Evolutionary conservation across 2,797 vertebrate species (phyloP).

Genomic region (Tokudaia tokunoshimensis): DNA sequence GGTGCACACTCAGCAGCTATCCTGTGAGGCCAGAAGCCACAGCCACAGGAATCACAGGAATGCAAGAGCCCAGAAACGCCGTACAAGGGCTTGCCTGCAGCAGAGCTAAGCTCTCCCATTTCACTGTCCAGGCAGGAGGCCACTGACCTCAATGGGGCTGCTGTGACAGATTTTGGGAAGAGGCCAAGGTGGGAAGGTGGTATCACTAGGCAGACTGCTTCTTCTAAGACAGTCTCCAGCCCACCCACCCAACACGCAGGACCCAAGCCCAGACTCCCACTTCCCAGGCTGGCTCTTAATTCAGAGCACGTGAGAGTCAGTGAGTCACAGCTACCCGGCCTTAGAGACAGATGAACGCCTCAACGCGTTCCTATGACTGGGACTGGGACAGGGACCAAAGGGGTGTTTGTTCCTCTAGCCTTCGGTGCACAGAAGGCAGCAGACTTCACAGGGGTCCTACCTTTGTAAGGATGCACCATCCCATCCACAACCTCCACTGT

Average conservation of each 20-base stretch:
- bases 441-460: slow-evolving; percentile 78
- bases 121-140: slow-evolving; percentile 49
- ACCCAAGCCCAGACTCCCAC: background rate
- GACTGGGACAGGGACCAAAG: rapidly evolving
- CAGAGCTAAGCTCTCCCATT: background rate
- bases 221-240: slow-evolving; percentile 21
- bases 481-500: slow-evolving; percentile 93
- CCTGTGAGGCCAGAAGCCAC: slow-evolving; percentile 7
- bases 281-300: background rate
- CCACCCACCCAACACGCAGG: rapidly evolving
- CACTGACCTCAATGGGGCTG: background rate
- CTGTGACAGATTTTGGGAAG: background rate
- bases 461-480: slow-evolving; percentile 97
- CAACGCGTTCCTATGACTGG: background rate
- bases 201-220: background rate
- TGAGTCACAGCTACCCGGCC: slow-evolving; percentile 8
- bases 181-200: background rate
- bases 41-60: slow-evolving; percentile 62
- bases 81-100: background rate
- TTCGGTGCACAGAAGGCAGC: rapidly evolving
- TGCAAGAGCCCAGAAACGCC: background rate
- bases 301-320: background rate
- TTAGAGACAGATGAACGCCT: background rate
- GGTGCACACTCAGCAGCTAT: background rate
- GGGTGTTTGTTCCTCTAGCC: background rate